Percentiles rank a stretch among this genome's conserved stretches.
phyloP scores from a whole-genome alignment of 2,797 vertebrate species.

The Sebastes cheni region DNA sequence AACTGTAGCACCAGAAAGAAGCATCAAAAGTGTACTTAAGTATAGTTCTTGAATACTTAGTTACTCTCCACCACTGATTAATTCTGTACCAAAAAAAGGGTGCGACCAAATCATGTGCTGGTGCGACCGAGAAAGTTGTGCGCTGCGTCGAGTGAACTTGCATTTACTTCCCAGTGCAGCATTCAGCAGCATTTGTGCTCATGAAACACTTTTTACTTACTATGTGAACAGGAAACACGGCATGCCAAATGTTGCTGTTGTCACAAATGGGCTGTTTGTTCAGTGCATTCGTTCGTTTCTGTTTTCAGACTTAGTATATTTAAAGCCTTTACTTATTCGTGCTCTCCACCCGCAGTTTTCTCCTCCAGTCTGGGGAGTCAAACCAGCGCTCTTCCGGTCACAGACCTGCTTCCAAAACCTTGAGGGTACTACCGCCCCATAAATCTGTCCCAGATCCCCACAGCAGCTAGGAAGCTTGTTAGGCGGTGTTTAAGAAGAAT shows the following conservation, averaged over 20 bases:
- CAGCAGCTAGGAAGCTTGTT: slow-evolving; percentile 32
- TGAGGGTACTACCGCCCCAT: slow-evolving; percentile 23
- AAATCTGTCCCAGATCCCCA: slow-evolving; percentile 50
- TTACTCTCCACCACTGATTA: no score
- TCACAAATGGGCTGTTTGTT: background rate
- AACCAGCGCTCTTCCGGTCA: slow-evolving; percentile 24
- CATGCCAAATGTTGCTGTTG: background rate
- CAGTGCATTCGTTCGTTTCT: background rate
- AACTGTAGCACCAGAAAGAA: background rate
- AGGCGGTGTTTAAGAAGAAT: slow-evolving; percentile 36
- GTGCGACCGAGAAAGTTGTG: background rate
- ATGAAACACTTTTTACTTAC: background rate
- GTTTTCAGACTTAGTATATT: background rate
- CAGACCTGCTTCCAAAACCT: slow-evolving; percentile 41
- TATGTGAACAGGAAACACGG: background rate
- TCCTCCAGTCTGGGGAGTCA: slow-evolving; percentile 7
- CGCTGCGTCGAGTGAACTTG: background rate
- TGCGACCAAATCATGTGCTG: background rate
- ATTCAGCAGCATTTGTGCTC: background rate
- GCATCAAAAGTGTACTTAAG: background rate
- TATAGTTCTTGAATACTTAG: no score
- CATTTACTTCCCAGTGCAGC: background rate
- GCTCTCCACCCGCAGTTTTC: background rate
- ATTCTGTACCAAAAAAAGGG: no score
- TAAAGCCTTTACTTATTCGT: background rate